phyloP scores from a whole-genome alignment of 1,140 invertebrate species.

The Brachionus calyciflorus region DNA sequence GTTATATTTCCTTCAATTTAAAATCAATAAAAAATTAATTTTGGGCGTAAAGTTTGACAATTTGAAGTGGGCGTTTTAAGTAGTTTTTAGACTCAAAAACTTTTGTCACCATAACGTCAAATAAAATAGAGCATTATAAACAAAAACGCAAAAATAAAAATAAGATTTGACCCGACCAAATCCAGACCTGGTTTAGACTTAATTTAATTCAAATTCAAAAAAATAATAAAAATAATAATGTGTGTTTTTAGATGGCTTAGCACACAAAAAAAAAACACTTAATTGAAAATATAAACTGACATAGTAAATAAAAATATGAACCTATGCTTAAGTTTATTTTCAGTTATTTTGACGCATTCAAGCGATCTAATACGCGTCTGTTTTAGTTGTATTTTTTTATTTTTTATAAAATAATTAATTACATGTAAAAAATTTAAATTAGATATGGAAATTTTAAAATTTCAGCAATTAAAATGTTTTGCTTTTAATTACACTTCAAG shows the following conservation, averaged over 20 bases:
- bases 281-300: not conserved
- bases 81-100: not conserved
- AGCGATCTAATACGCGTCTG: not conserved
- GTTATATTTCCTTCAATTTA: too few relatives aligned
- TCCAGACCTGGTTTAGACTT: not conserved
- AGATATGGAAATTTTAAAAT: not conserved
- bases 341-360: not conserved
- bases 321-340: not conserved
- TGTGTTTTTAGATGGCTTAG: not conserved
- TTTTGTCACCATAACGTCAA: not conserved
- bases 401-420: not conserved
- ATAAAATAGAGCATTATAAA: not conserved
- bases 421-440: not conserved
- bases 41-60: too few relatives aligned
- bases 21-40: too few relatives aligned
- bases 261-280: not conserved
- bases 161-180: not conserved
- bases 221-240: not conserved
- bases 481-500: too few relatives aligned
- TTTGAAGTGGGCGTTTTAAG: too few relatives aligned
- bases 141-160: not conserved
- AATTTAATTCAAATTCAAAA: not conserved
- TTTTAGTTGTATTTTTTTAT: not conserved
- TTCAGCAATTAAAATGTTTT: not conserved
- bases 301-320: not conserved